A percentile compares a stretch with the other conserved stretches of the same genome.
These are phyloP conservation scores for Talpa occidentalis DNA, from an alignment of 2,113 vertebrate species.

Conservation along the genomic window DNA sequence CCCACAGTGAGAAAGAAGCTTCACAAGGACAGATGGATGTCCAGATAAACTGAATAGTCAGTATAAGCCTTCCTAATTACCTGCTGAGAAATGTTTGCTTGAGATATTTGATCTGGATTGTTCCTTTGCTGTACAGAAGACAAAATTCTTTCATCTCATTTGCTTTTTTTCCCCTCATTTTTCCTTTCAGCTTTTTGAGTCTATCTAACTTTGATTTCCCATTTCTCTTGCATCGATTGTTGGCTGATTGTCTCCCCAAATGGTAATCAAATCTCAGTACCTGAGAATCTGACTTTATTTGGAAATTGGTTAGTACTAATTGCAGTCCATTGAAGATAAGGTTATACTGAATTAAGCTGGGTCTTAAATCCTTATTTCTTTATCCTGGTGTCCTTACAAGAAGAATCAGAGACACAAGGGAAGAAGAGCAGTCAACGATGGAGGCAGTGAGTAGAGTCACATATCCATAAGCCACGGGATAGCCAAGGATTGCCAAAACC, in stretches of 20 bases:
- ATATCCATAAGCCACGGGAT: neutral
- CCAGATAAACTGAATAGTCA: neutral
- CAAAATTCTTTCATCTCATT: neutral
- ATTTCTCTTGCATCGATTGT: neutral
- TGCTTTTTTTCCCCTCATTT: conserved; percentile 30
- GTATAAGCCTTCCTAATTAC: neutral
- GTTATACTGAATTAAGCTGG: neutral
- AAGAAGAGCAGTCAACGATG: neutral
- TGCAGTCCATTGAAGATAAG: neutral
- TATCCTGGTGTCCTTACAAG: neutral
- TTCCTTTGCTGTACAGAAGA: neutral
- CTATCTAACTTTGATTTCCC: neutral
- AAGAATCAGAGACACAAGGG: neutral
- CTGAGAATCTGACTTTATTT: neutral
- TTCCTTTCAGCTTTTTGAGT: neutral
- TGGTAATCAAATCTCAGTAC: neutral
- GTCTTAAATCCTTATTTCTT: neutral
- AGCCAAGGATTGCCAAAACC: neutral
- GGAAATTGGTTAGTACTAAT: neutral
- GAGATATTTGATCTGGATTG: neutral
- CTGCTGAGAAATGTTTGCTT: neutral
- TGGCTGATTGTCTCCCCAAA: neutral
- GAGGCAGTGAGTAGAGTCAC: neutral
- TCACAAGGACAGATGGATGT: neutral
- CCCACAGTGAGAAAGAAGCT: neutral